Base-by-base conservation (phyloP, 2,797 vertebrate genomes). In the Crocodylus rhombifer region DNA sequence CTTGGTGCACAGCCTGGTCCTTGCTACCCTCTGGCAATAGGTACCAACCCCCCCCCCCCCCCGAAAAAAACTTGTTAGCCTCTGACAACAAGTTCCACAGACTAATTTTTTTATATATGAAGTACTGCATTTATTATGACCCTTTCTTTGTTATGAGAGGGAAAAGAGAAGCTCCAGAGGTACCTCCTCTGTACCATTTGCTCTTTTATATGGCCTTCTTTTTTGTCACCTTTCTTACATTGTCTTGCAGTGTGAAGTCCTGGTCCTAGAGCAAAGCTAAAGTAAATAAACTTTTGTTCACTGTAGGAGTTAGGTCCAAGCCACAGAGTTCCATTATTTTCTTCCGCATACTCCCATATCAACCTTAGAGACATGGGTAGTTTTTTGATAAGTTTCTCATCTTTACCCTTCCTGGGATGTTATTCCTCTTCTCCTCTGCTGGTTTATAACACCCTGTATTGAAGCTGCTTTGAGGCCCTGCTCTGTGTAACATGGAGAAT, bases 131-230 rank as follows among this genome's bases (percentile, higher is more conserved):
- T 51, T 51, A 51, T 51, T 51, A 85, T 87, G 42, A 3, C 63
- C 78, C 63, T 60, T 82, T 28, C 56, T 90, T 25, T 57, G 23
- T 57, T 77, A 77, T 16, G 25, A 71, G 78, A 89, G n/a, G 79
- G 84, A 56, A 86, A 14, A 30, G 88, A 36, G 36, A 88, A 77
- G 56, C 69, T 71, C 65, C 63, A 64, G 42, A 55, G 55, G 36
- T 88, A 61, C 81, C 21, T 85, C 79, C 56, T 1, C 3, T 80
- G 36, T 86, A 82, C 33, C 87, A 84, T 14, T 11, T 3, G 33
- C 81, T 93, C 16, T 69, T 94, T 86, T 56, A 88, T 78, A 77
- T 87, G 77, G 60, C 87, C 36, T 0, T 75, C 83, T 89, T 51
- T 23, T 79, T 57, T 82, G 23, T 23, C 25, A 76, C 56, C 60